Evolutionary conservation across 2,888 invertebrate species (phyloP).

Genomic region (Choreutis nemorana): DNA sequence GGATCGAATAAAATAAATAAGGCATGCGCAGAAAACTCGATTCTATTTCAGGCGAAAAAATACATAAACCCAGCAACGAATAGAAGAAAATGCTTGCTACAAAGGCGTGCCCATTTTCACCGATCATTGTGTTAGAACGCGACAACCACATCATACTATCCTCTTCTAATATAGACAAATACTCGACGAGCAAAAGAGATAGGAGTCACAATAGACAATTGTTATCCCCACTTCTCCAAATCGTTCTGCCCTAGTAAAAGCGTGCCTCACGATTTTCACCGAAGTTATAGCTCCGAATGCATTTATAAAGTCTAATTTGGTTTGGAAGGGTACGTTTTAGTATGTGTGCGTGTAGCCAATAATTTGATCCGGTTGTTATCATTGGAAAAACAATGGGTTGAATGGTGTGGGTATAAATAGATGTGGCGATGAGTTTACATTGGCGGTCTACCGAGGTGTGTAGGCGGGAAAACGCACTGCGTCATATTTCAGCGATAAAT

Average conservation of each 20-base stretch:
- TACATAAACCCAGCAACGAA: slow-evolving; percentile 7
- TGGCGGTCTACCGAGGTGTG: slow-evolving; percentile 8
- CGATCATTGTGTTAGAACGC: slow-evolving; percentile 37
- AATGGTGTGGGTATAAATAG: slow-evolving; percentile 31
- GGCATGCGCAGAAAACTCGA: slow-evolving; percentile 36
- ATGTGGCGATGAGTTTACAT: too few relatives aligned
- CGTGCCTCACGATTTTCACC: slow-evolving; percentile 23
- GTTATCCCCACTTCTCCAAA: slow-evolving; percentile 50
- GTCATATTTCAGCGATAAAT: too few relatives aligned
- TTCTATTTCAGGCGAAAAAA: slow-evolving; percentile 5
- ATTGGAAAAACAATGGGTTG: slow-evolving; percentile 55
- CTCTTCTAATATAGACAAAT: slow-evolving; percentile 38
- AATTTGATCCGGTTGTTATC: slow-evolving; percentile 56
- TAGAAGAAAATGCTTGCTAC: slow-evolving; percentile 10
- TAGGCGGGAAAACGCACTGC: too few relatives aligned
- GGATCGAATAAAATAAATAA: slow-evolving; percentile 5
- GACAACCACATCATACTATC: slow-evolving; percentile 23
- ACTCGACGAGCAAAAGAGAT: slow-evolving; percentile 49
- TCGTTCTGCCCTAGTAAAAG: slow-evolving; percentile 35
- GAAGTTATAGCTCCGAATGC: slow-evolving; percentile 9
- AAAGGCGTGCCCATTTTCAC: slow-evolving; percentile 34
- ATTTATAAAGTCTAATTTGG: too few relatives aligned
- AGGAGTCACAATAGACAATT: slow-evolving; percentile 64
- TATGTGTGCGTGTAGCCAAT: slow-evolving; percentile 31
- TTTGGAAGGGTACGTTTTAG: too few relatives aligned